phyloP scores from a whole-genome alignment of 1,140 invertebrate species.

The Matsumurasca onukii region DNA sequence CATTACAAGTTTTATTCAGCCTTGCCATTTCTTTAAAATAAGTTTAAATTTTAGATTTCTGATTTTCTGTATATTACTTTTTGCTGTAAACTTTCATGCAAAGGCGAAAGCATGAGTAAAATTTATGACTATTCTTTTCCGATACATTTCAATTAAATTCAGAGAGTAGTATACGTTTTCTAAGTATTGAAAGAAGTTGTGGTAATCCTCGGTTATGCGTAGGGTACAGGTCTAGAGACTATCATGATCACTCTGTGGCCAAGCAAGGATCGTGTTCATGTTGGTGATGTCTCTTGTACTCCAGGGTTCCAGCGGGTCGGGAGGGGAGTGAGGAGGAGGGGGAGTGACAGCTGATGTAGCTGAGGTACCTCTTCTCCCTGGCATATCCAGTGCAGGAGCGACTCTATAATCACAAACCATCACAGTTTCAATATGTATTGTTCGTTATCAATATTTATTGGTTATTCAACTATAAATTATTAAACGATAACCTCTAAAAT shows the following conservation, averaged over 20 bases:
- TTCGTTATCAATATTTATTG: neutral
- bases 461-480: neutral
- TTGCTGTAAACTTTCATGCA: too few species aligned
- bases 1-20: too few species aligned
- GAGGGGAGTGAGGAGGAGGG: slow-evolving; percentile 49
- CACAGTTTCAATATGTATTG: neutral
- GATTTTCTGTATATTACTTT: too few species aligned
- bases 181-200: too few species aligned
- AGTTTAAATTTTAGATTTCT: too few species aligned
- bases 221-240: neutral
- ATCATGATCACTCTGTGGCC: slow-evolving; percentile 51
- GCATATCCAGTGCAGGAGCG: slow-evolving; percentile 39
- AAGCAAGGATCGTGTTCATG: slow-evolving; percentile 70
- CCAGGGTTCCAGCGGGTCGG: slow-evolving; percentile 70
- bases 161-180: too few species aligned
- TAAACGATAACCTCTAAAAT: neutral
- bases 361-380: slow-evolving; percentile 40
- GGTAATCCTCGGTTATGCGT: too few species aligned
- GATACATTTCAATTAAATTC: too few species aligned
- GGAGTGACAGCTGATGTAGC: slow-evolving; percentile 42
- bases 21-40: too few species aligned
- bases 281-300: slow-evolving; percentile 67
- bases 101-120: too few species aligned
- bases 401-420: slow-evolving; percentile 39
- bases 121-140: too few species aligned